Evolutionary conservation across 2,888 invertebrate genomes (phyloP).

Genomic region (Melanchra persicariae): DNA sequence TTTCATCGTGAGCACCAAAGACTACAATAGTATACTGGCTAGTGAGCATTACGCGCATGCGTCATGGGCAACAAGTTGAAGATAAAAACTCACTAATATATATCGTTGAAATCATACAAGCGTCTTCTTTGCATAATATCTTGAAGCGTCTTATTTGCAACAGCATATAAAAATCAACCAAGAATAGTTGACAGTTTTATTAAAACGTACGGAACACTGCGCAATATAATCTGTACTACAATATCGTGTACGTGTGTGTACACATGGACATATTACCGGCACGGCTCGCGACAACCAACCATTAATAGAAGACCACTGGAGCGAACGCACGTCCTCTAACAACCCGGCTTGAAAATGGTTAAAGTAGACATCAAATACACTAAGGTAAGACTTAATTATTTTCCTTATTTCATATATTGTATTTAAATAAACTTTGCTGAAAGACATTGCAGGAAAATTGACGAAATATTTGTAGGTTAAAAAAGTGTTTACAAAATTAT

Average conservation of each 20-base stretch:
- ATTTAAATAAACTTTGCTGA: neutral
- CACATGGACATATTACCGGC: slow-evolving; percentile 30
- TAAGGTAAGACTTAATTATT: slow-evolving; percentile 78
- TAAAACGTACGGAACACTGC: slow-evolving; percentile 50
- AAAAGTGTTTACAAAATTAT: slow-evolving; percentile 8
- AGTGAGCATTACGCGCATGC: slow-evolving; percentile 12
- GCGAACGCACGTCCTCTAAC: slow-evolving; percentile 66
- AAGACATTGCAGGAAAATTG: neutral
- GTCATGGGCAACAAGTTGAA: neutral
- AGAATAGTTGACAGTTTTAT: neutral
- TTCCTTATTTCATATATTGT: neutral
- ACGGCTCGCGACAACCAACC: slow-evolving; percentile 6
- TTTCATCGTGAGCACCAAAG: neutral
- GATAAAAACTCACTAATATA: neutral
- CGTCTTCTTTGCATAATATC: too few relatives aligned
- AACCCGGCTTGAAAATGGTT: slow-evolving; percentile 78
- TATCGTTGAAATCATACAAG: neutral
- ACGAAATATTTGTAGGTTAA: neutral
- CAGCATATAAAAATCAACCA: neutral
- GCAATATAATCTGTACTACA: slow-evolving; percentile 12
- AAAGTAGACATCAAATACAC: slow-evolving; percentile 89
- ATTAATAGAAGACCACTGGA: slow-evolving; percentile 62
- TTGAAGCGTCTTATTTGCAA: too few relatives aligned
- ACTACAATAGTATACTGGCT: too few relatives aligned
- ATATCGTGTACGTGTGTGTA: slow-evolving; percentile 5